Evolutionary conservation across 2,888 invertebrate species (phyloP), one percentile per base, ranked within the genome.

Genomic region (Pycnomerus fuliginosus): DNA sequence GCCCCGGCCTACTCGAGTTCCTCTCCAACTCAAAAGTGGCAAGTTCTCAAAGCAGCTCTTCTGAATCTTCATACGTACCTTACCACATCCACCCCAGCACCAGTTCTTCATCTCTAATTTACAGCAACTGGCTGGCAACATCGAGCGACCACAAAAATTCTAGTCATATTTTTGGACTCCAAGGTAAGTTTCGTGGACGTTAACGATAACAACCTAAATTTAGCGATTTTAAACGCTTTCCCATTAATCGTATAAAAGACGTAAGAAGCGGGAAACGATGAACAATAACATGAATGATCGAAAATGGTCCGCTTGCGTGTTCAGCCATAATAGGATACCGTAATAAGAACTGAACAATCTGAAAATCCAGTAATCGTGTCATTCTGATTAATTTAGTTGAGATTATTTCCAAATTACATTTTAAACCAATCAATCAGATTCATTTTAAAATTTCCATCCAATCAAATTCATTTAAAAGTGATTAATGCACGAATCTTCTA

Each of bases 151-250:
- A 69, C 33, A 52, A 55, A 23, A 70, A 70, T 48, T 55, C 52
- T 46, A 50, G 66, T 53, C 48, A 48, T 23, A 68, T 83, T 29
- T 78, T 84, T 55, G 80, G 80, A 50, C 68, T 83, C 24, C 82
- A 83, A 77, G 83, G 84, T 84, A 74, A 69, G 56, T 56, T 17
- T 22, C 1, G 7, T 14, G 15, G 20, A 15, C n/a, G 23, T 39
- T 30, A 15, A 8, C 14, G 12, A 2, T 14, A 15, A 1, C 13
- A 13, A 3, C 11, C 2, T 10, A 34, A 23, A 23, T 39, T 33
- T 39, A 44, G 34, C 30, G 29, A 23, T 39, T 44, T 44, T 39
- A 60, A 59, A 56, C 57, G 54, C 55, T 51, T 30, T 50, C 52
- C 55, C 38, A 60, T 59, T 56, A 58, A 60, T 61, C 55, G 58